These are phyloP conservation scores for Gadus macrocephalus DNA, from an alignment of 2,113 vertebrate species.

Conservation along the genomic window DNA sequence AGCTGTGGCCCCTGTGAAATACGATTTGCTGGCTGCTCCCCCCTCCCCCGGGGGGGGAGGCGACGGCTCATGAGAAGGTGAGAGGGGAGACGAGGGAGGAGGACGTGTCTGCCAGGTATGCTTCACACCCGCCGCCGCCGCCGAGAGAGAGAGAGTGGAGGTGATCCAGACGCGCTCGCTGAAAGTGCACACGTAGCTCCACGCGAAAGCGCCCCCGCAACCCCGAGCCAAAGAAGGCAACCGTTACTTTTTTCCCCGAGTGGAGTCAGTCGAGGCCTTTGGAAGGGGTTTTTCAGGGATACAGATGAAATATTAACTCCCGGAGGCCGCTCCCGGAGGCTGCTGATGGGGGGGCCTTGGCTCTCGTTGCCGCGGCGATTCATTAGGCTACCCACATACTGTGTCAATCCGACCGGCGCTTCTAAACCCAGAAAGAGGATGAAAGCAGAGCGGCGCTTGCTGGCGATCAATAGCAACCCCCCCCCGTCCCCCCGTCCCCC, in stretches of 20 bases:
- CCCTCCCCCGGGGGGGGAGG: background rate
- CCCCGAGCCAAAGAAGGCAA: no score
- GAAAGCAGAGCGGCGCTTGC: conserved; percentile 38
- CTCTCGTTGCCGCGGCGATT: conserved; percentile 42
- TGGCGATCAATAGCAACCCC: conserved; percentile 39
- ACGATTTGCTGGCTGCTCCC: no score
- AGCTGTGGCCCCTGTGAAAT: no score
- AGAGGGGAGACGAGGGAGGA: conserved; percentile 30
- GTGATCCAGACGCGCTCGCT: no score
- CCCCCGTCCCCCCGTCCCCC: conserved; percentile 2
- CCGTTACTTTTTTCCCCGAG: background rate
- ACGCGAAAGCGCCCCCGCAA: no score
- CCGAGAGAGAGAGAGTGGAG: no score
- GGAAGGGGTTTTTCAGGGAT: conserved; percentile 40
- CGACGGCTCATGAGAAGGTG: conserved; percentile 43
- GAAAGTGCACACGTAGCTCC: no score
- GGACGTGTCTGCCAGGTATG: conserved; percentile 33
- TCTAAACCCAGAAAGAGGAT: conserved; percentile 46
- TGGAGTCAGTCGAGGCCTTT: conserved; percentile 52
- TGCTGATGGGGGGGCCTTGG: conserved; percentile 13
- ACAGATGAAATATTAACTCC: conserved; percentile 45
- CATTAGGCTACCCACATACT: conserved; percentile 43
- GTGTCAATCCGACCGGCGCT: conserved; percentile 22
- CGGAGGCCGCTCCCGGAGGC: no score
- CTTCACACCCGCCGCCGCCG: no score